Percentiles rank a stretch among this genome's conserved stretches.
These are phyloP conservation scores for Rhysida immarginata DNA, from an alignment of 1,140 invertebrate genomes.

Conservation along the genomic window DNA sequence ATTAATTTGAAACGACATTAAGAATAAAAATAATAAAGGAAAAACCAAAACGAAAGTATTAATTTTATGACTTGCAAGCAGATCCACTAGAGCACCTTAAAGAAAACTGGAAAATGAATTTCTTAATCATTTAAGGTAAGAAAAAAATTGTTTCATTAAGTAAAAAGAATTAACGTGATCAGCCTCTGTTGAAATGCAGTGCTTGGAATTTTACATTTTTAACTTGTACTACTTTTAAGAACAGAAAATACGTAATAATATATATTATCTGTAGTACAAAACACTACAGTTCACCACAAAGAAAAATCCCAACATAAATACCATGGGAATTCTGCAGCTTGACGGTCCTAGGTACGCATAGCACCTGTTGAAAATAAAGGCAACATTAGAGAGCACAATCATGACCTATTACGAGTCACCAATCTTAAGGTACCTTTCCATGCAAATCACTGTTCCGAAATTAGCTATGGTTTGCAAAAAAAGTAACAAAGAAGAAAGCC, in stretches of 20 bases:
- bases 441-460: too few species aligned
- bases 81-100: slow-evolving; percentile 12
- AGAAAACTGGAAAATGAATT: slow-evolving; percentile 5
- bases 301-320: slow-evolving; percentile 10
- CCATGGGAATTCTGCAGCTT: slow-evolving; percentile 5
- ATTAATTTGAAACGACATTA: not conserved
- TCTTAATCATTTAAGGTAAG: too few species aligned
- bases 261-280: not conserved
- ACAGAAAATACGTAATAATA: too few species aligned
- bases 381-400: slow-evolving; percentile 5
- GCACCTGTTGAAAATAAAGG: slow-evolving; percentile 12
- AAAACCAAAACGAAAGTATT: too few species aligned
- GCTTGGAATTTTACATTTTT: not conserved
- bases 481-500: too few species aligned
- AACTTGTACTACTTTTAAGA: not conserved
- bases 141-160: not conserved
- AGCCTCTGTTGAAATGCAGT: not conserved
- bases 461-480: too few species aligned
- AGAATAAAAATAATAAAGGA: not conserved
- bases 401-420: too few species aligned
- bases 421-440: too few species aligned
- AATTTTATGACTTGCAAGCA: slow-evolving; percentile 14
- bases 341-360: slow-evolving; percentile 3
- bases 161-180: not conserved
- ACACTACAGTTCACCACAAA: slow-evolving; percentile 9